Evolutionary conservation across 2,113 vertebrate genomes (phyloP).

Genomic region (Nesoenas mayeri): DNA sequence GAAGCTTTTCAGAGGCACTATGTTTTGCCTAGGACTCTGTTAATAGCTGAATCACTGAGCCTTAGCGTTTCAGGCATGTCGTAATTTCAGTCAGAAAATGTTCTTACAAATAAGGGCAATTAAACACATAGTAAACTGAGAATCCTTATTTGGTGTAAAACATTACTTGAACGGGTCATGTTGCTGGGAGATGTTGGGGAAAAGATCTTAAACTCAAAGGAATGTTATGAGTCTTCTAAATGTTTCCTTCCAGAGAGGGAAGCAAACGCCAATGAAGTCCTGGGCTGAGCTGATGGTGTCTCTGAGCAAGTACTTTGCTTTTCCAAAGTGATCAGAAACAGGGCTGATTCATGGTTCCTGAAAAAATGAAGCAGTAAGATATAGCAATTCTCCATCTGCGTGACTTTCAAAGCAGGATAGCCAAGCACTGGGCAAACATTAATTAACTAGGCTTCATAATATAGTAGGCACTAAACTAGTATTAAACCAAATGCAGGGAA

Average conservation of each 20-base stretch:
- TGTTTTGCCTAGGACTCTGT: neutral
- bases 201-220: neutral
- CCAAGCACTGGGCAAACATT: neutral
- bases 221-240: neutral
- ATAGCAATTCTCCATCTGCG: neutral
- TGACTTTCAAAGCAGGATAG: neutral
- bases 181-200: neutral
- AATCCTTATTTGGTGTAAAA: neutral
- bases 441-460: neutral
- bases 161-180: neutral
- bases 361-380: neutral
- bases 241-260: neutral
- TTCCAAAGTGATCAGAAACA: neutral
- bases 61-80: conserved; percentile 4
- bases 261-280: neutral
- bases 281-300: neutral
- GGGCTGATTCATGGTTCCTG: neutral
- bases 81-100: conserved; percentile 8
- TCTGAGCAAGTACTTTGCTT: neutral
- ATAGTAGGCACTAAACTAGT: neutral
- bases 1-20: neutral
- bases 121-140: conserved; percentile 6
- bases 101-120: conserved; percentile 15
- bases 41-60: conserved; percentile 28
- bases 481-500: neutral